A percentile compares a stretch with the other conserved stretches of the same genome.
These are phyloP conservation scores for Yponomeuta plumbellus DNA, from an alignment of 2,888 invertebrate species.

Conservation along the genomic window DNA sequence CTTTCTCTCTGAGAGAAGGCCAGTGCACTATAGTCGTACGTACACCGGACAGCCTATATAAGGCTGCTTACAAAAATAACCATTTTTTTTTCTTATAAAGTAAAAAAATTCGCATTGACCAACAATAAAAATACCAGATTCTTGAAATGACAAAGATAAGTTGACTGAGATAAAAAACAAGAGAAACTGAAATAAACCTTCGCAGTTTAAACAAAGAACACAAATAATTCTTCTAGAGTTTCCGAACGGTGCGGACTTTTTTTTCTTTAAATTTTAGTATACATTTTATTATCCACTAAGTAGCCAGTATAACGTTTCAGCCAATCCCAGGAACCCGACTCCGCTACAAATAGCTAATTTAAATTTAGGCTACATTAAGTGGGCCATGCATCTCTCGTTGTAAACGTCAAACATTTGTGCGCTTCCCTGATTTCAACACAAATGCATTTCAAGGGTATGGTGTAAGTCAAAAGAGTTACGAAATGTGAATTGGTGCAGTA, in stretches of 20 bases:
- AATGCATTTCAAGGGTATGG: neutral
- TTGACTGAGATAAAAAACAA: neutral
- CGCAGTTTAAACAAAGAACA: neutral
- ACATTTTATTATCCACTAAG: neutral
- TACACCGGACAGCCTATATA: no score
- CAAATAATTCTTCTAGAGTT: neutral
- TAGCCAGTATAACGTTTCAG: neutral
- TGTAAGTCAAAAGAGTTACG: constrained; percentile 18
- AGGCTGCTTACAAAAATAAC: no score
- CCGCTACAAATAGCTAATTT: constrained; percentile 13
- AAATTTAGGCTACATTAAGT: constrained; percentile 7
- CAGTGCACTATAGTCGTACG: no score
- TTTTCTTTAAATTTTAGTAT: neutral
- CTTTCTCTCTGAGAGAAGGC: no score
- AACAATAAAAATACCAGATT: no score
- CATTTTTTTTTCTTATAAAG: no score
- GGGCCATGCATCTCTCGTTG: constrained; percentile 32
- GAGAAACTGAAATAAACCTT: neutral
- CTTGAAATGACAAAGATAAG: no score
- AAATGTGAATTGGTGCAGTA: no score
- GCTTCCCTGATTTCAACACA: constrained; percentile 42
- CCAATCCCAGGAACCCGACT: neutral
- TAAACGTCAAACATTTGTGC: constrained; percentile 36
- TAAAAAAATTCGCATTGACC: no score
- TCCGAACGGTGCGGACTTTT: neutral